Conservation (phyloP, 2,113 vertebrate species). For the Megaptera novaeangliae region DNA sequence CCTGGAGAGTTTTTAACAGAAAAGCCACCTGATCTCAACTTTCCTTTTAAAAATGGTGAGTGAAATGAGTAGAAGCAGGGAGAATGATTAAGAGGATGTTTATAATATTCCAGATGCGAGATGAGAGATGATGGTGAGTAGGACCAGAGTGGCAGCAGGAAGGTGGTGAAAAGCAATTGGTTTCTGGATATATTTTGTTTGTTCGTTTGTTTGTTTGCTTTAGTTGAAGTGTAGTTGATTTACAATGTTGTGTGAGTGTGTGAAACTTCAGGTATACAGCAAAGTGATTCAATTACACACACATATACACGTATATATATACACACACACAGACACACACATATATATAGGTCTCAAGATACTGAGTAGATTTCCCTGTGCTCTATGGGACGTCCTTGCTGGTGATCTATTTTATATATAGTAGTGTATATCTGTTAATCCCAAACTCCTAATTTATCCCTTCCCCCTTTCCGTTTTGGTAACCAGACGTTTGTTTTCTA, state of each 20-base stretch:
- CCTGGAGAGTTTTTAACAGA: not conserved
- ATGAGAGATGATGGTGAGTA: not conserved
- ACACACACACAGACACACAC: not conserved
- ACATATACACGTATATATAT: not conserved
- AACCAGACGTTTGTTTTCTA: not conserved
- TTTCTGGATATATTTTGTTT: not conserved
- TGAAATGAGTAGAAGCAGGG: not conserved
- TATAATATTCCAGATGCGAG: not conserved
- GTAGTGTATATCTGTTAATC: not conserved
- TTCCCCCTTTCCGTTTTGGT: not conserved
- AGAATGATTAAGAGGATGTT: not conserved
- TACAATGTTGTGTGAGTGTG: not conserved
- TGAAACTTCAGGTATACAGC: not conserved
- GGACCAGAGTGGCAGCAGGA: too few species aligned
- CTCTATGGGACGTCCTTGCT: not conserved
- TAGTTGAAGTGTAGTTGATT: not conserved
- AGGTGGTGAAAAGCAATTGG: not conserved
- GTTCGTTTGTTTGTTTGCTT: not conserved
- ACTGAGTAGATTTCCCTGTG: not conserved
- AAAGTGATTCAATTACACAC: not conserved
- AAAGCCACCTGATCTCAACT: not conserved
- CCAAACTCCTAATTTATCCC: not conserved
- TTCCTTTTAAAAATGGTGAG: not conserved
- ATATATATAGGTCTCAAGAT: not conserved
- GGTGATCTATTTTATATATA: not conserved